Conservation (phyloP, 1,140 invertebrate species). For the Manduca sexta region DNA sequence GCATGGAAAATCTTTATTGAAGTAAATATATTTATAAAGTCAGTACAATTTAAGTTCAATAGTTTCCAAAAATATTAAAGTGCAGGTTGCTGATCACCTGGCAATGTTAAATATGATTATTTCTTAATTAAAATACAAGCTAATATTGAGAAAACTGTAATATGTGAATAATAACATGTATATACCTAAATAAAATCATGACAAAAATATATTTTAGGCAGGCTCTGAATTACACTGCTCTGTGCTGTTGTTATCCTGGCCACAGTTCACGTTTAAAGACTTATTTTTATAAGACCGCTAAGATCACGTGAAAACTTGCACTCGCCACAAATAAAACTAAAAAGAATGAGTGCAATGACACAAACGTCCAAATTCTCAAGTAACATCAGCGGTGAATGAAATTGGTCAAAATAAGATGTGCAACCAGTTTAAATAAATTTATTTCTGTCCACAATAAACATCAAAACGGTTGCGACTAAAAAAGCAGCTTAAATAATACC, state of each 20-base stretch:
- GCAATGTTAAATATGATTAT: constrained; percentile 76
- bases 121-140: constrained; percentile 76
- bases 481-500: constrained; percentile 18
- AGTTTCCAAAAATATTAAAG: constrained; percentile 76
- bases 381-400: constrained; percentile 49
- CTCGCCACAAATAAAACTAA: constrained; percentile 29
- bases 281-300: constrained; percentile 60
- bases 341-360: constrained; percentile 37
- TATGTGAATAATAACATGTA: constrained; percentile 73
- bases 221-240: constrained; percentile 70
- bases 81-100: constrained; percentile 75
- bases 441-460: constrained; percentile 35
- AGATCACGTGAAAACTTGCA: constrained; percentile 56
- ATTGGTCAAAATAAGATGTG: constrained; percentile 66
- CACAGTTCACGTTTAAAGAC: constrained; percentile 68
- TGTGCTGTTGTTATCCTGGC: constrained; percentile 69
- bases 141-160: constrained; percentile 75
- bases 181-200: constrained; percentile 74
- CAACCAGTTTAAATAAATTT: constrained; percentile 50
- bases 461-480: constrained; percentile 17
- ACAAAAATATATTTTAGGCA: constrained; percentile 74
- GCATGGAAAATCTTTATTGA: constrained; percentile 75
- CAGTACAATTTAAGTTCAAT: constrained; percentile 77
- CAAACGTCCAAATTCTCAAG: constrained; percentile 47
- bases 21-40: constrained; percentile 77